Base-by-base conservation (phyloP, 2,888 invertebrate genomes). In the Phalera bucephala region DNA sequence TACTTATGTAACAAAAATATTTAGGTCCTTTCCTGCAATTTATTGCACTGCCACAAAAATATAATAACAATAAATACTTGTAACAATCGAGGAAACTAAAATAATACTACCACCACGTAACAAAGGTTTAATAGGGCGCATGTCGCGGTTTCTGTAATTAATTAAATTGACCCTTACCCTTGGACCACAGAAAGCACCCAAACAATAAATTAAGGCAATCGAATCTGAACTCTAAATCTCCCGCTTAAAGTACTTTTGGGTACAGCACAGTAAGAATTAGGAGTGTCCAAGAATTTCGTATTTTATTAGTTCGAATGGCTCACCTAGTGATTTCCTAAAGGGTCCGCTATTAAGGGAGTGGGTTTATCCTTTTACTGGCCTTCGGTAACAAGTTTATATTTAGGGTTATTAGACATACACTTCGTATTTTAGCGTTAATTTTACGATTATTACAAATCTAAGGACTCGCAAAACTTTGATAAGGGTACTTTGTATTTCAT, bases 151-250 rank as follows among this genome's bases (percentile, higher is more conserved):
- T 59, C 56, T 67, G 72, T 80, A 78, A 81, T 81, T 81, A 81
- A 81, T 81, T 81, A 75, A 81, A 81, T 79, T 76, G 80, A 78
- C 80, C 81, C 79, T 72, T 64, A 72, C 72, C 73, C 76, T 62
- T 52, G 56, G 66, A 69, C 73, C 62, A 57, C 68, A 62, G 65
- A 60, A 69, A 70, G 54, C 55, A 58, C 55, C 66, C 60, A 47
- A 61, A 63, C 46, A 54, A 33, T 48, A 33, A 41, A 30, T 44
- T 41, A 55, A 36, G 36, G 40, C 58, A 53, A 51, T 45, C 53
- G 45, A 76, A 73, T 67, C 60, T 75, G 48, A 60, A 72, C 72
- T 59, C 58, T 76, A 70, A 63, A 47, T 41, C 49, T 12, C 20
- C 15, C 56, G 34, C 25, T 43, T 64, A 70, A 64, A 67, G 62